Evolutionary conservation across 2,888 invertebrate species (phyloP), one percentile per base, ranked within the genome.

Genomic region (Polietes domitor): DNA sequence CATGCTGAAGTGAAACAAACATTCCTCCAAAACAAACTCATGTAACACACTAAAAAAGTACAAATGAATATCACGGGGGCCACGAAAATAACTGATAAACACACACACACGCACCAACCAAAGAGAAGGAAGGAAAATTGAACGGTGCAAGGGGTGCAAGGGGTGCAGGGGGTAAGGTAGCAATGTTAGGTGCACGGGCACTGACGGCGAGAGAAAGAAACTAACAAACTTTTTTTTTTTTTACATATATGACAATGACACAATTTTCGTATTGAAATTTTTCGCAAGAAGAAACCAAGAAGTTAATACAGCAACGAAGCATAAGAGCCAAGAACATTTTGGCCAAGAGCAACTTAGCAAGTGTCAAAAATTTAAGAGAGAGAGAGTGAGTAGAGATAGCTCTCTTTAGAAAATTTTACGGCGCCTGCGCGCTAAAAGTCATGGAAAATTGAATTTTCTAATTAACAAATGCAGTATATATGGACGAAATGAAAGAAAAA

Each of bases 391-490:
- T n/a, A n/a, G n/a, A n/a, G n/a, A n/a, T n/a, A n/a, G 2, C 10
- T 3, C 24, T 53, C 21, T 53, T 24, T 53, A 21, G 21, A n/a
- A 32, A 0, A 61, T 26, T 28, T 15, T 17, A 58, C 0, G 12
- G 84, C 84, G 84, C 84, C 72, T 72, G 81, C 32, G 58, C 81
- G 61, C 43, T 81, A 63, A 76, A 84, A 81, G 84, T 81, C 81
- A 84, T 43, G 75, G 76, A 81, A 84, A 81, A 84, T 79, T 81
- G n/a, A 79, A 84, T 84, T 84, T 84, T 81, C 84, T 77, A 80
- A 83, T 83, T 79, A 75, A 77, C 63, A 80, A 75, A 41, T 77
- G 63, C 68, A 73, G 77, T 63, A 74, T 43, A 73, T 43, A 73
- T 68, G 68, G 15, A n/a, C n/a, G n/a, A n/a, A n/a, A n/a, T n/a